Percentiles rank a stretch among this genome's conserved stretches.
Evolutionary conservation across 2,888 invertebrate genomes (phyloP).

Genomic region (Cryptocheilus praepositus): DNA sequence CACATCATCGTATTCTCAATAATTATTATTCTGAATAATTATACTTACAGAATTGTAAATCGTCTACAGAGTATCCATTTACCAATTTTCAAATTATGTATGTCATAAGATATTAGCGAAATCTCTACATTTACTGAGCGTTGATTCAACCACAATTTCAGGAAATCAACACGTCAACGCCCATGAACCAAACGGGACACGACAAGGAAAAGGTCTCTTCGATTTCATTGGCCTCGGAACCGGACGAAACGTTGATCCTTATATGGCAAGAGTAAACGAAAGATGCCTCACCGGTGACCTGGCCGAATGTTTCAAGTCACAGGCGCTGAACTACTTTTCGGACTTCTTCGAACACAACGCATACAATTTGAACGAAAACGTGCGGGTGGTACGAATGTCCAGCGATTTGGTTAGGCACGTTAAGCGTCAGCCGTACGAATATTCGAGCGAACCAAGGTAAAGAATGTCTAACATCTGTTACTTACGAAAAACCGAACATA

Average conservation of each 20-base stretch:
- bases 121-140: background rate
- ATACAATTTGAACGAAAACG: constrained; percentile 80
- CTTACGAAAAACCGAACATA: too few relatives aligned
- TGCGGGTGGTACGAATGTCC: constrained; percentile 82
- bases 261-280: constrained; percentile 83
- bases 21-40: too few relatives aligned
- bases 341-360: constrained; percentile 84
- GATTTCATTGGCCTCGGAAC: constrained; percentile 89
- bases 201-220: constrained; percentile 83
- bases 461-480: constrained; percentile 1
- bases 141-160: background rate
- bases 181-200: constrained; percentile 69
- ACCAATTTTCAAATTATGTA: too few relatives aligned
- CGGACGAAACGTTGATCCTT: constrained; percentile 84
- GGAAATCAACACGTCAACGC: background rate
- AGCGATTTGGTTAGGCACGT: constrained; percentile 83
- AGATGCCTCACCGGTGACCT: constrained; percentile 87
- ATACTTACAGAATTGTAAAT: too few relatives aligned
- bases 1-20: too few relatives aligned
- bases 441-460: constrained; percentile 80
- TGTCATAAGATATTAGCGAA: too few relatives aligned
- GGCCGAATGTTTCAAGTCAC: constrained; percentile 91
- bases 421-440: constrained; percentile 84
- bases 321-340: constrained; percentile 84
- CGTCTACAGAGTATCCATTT: too few relatives aligned